Evolutionary conservation across 1,140 invertebrate genomes (phyloP).

Genomic region (Diorhabda elongata): DNA sequence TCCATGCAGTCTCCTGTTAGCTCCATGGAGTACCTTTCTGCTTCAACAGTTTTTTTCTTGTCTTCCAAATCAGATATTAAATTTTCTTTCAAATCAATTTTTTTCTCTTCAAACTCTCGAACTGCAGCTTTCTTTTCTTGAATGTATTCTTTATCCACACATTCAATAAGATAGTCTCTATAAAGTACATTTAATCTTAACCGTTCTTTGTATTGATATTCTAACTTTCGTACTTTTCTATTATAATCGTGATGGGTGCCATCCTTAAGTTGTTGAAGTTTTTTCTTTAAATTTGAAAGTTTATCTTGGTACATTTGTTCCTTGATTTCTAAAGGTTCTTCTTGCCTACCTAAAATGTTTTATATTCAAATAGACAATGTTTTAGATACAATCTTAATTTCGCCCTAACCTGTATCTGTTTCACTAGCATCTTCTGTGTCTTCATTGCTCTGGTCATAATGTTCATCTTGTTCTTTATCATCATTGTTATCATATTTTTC

Average conservation of each 20-base stretch:
- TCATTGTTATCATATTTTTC: slow-evolving; percentile 34
- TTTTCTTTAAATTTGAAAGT: slow-evolving; percentile 81
- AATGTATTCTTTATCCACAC: slow-evolving; percentile 82
- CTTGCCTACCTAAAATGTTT: slow-evolving; percentile 58
- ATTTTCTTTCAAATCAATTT: slow-evolving; percentile 86
- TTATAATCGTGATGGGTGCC: slow-evolving; percentile 83
- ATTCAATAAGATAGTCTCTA: slow-evolving; percentile 77
- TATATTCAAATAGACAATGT: background rate
- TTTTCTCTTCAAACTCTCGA: slow-evolving; percentile 94
- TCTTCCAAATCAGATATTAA: slow-evolving; percentile 89
- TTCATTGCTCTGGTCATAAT: slow-evolving; percentile 37
- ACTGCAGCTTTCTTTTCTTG: slow-evolving; percentile 82
- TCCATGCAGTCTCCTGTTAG: slow-evolving; percentile 83
- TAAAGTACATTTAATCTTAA: slow-evolving; percentile 78
- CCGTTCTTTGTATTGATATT: slow-evolving; percentile 75
- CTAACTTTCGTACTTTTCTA: slow-evolving; percentile 74
- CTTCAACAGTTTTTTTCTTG: slow-evolving; percentile 83
- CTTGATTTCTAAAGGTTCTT: slow-evolving; percentile 81
- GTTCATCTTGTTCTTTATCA: slow-evolving; percentile 33
- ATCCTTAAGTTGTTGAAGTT: slow-evolving; percentile 82
- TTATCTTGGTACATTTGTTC: slow-evolving; percentile 96
- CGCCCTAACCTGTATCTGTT: slow-evolving; percentile 64
- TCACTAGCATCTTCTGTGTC: slow-evolving; percentile 89
- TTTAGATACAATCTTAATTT: slow-evolving; percentile 40
- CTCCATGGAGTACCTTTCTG: slow-evolving; percentile 77